A percentile compares a stretch with the other conserved stretches of the same genome.
phyloP scores from a whole-genome alignment of 2,113 vertebrate species.

The Lagopus muta region DNA sequence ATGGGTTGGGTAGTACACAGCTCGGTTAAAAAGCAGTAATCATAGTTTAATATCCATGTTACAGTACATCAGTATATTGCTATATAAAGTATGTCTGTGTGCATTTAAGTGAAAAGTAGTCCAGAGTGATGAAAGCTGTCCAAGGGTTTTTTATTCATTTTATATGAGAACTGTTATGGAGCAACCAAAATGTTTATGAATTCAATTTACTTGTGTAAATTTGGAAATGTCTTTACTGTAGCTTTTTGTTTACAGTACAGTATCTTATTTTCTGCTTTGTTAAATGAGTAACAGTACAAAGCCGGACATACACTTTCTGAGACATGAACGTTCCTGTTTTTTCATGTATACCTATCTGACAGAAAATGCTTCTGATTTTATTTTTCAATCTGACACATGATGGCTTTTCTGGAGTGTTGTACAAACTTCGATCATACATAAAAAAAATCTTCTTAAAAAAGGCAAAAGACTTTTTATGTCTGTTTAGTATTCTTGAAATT shows the following conservation, averaged over 20 bases:
- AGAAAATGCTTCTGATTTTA: conserved; percentile 83
- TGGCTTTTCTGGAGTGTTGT: conserved; percentile 84
- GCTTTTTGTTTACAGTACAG: conserved; percentile 81
- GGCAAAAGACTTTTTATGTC: conserved; percentile 76
- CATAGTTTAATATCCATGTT: conserved; percentile 83
- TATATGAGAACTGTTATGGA: conserved; percentile 83
- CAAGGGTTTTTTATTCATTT: conserved; percentile 84
- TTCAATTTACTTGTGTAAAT: conserved; percentile 81
- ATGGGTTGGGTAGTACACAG: conserved; percentile 78
- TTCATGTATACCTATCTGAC: conserved; percentile 81
- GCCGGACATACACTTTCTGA: conserved; percentile 81
- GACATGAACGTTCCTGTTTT: conserved; percentile 77
- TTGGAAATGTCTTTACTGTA: conserved; percentile 83
- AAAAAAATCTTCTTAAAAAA: conserved; percentile 83
- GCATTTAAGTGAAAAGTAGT: conserved; percentile 82
- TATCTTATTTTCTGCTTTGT: conserved; percentile 81
- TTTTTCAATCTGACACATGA: conserved; percentile 83
- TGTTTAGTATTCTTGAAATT: conserved; percentile 72
- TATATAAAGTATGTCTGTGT: conserved; percentile 83
- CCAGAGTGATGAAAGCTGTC: conserved; percentile 82
- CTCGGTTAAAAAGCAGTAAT: conserved; percentile 77
- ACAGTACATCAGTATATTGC: conserved; percentile 80
- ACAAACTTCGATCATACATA: conserved; percentile 83
- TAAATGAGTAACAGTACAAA: conserved; percentile 78
- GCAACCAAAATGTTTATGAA: conserved; percentile 84